phyloP scores from a whole-genome alignment of 2,797 vertebrate genomes.

The Clarias laeviceps region DNA sequence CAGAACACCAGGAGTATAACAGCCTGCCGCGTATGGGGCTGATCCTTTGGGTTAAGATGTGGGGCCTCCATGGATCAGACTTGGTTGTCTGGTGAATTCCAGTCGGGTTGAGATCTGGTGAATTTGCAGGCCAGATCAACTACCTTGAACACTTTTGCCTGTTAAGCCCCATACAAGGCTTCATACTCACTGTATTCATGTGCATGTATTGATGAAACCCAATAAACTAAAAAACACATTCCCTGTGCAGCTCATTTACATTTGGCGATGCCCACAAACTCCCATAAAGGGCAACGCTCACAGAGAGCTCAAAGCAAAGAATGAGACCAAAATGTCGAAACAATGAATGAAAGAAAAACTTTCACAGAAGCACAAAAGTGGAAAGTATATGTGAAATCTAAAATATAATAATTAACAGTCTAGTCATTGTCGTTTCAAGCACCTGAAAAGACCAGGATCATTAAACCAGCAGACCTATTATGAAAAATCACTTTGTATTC shows the following conservation, averaged over 20 bases:
- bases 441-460: neutral
- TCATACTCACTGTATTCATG: neutral
- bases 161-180: too few relatives aligned
- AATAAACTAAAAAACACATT: neutral
- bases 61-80: too few relatives aligned
- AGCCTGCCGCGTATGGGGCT: too few relatives aligned
- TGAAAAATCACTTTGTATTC: too few relatives aligned
- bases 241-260: neutral
- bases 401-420: too few relatives aligned
- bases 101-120: too few relatives aligned
- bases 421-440: neutral
- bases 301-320: neutral
- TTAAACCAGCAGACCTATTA: neutral
- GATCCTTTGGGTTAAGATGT: too few relatives aligned
- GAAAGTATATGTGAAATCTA: neutral
- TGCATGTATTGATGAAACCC: neutral
- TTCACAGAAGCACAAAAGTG: neutral
- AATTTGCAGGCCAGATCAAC: too few relatives aligned
- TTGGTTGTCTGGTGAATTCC: too few relatives aligned
- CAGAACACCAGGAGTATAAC: too few relatives aligned
- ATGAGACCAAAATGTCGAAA: neutral
- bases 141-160: too few relatives aligned
- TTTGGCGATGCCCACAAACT: neutral
- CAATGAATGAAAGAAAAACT: too few relatives aligned
- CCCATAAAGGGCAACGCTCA: neutral